These are phyloP conservation scores for Omphaloscelis lunosa DNA, from an alignment of 2,888 invertebrate genomes.

Conservation along the genomic window DNA sequence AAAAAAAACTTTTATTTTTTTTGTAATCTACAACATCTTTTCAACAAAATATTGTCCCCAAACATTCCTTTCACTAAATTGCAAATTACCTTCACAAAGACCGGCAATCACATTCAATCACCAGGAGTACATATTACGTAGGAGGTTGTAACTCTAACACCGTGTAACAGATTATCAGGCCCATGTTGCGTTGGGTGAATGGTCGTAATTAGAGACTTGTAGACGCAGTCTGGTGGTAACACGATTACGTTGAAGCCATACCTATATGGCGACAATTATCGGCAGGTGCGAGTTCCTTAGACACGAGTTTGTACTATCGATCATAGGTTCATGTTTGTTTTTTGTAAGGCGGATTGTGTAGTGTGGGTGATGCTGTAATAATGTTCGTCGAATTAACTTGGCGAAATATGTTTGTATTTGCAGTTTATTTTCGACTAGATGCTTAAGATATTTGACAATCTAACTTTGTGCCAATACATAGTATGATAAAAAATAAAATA, in stretches of 20 bases:
- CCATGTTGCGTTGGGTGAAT: slow-evolving; percentile 56
- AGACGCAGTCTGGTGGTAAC: slow-evolving; percentile 66
- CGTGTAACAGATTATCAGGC: slow-evolving; percentile 44
- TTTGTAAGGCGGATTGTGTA: slow-evolving; percentile 40
- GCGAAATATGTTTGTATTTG: neutral
- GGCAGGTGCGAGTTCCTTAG: slow-evolving; percentile 63
- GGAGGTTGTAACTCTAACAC: slow-evolving; percentile 51
- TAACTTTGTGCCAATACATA: neutral
- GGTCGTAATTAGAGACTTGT: slow-evolving; percentile 63
- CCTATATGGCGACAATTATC: slow-evolving; percentile 65
- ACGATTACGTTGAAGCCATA: slow-evolving; percentile 72
- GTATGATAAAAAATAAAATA: neutral
- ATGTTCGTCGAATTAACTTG: neutral
- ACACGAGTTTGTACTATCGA: slow-evolving; percentile 61
- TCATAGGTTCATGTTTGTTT: slow-evolving; percentile 59
- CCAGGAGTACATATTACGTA: slow-evolving; percentile 50
- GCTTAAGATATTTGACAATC: neutral
- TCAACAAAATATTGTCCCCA: neutral
- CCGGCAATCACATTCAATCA: slow-evolving; percentile 43
- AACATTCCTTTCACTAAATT: slow-evolving; percentile 9
- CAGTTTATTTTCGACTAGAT: too few relatives aligned
- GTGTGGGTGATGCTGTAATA: neutral
- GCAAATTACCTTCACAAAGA: neutral
- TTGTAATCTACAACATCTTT: too few relatives aligned
- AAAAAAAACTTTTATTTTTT: too few relatives aligned